Conservation (phyloP, 2,888 invertebrate genomes). For the Drosophila nigricruria region DNA sequence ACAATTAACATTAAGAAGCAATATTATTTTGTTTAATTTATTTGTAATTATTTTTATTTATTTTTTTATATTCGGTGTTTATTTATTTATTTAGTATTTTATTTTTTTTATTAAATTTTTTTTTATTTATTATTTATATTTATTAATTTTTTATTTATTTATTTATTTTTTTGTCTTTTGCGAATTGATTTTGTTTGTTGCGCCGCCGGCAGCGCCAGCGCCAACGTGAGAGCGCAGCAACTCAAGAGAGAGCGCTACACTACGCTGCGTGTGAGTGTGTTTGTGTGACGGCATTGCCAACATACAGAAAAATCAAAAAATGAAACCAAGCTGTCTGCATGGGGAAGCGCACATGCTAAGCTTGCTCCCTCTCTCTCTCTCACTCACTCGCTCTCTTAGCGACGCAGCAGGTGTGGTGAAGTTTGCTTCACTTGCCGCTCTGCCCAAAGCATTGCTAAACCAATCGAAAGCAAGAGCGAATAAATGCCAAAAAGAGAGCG, state of each 20-base stretch:
- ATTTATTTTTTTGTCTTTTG: not conserved
- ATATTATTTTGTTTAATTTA: not conserved
- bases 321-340: constrained; percentile 13
- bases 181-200: constrained; percentile 31
- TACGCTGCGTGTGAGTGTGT: not conserved
- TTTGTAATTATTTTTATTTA: not conserved
- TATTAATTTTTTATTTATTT: not conserved
- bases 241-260: constrained; percentile 24
- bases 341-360: constrained; percentile 23
- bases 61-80: not conserved
- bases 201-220: constrained; percentile 45
- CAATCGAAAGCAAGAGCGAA: constrained; percentile 20
- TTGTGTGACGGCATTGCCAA: constrained; percentile 56
- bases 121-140: not conserved
- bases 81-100: not conserved
- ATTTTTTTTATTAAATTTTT: not conserved
- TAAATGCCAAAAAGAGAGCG: constrained; percentile 25
- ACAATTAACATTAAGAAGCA: constrained; percentile 3
- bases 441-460: constrained; percentile 18
- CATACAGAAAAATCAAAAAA: constrained; percentile 20
- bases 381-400: constrained; percentile 12
- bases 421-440: constrained; percentile 46
- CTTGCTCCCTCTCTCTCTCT: constrained; percentile 1
- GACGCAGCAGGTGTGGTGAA: constrained; percentile 77
- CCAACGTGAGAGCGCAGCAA: constrained; percentile 9